These are phyloP conservation scores for Delichon dasypus DNA, from an alignment of 2,797 vertebrate species.

Conservation along the genomic window DNA sequence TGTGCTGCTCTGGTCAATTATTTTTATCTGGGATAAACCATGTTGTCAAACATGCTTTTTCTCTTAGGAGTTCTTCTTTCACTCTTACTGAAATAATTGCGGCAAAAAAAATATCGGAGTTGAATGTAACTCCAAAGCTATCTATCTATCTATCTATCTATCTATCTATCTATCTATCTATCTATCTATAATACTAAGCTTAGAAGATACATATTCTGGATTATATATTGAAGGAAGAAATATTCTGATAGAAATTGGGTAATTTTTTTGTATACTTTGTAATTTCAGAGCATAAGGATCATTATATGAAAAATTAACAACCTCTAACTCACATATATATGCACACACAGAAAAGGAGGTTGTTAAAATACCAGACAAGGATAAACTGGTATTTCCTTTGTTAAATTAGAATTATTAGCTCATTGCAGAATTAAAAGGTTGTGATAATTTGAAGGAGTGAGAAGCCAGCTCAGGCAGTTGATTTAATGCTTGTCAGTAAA, in stretches of 20 bases:
- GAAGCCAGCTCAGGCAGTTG: neutral
- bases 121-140: neutral
- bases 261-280: neutral
- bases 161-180: too few species aligned
- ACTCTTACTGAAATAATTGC: neutral
- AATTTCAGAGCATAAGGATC: neutral
- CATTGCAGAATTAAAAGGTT: neutral
- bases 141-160: too few species aligned
- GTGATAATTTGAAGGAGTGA: neutral
- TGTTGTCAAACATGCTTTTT: neutral
- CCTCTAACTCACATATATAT: neutral
- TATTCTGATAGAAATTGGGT: neutral
- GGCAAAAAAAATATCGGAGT: neutral
- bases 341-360: neutral
- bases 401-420: neutral
- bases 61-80: neutral
- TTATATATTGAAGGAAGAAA: neutral
- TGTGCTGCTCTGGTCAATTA: neutral
- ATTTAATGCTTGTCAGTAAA: neutral
- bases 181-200: neutral
- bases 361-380: neutral
- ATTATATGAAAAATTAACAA: neutral
- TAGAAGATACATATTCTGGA: neutral
- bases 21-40: neutral
- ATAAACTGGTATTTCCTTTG: neutral